Percentiles rank a stretch among this genome's conserved stretches.
These are phyloP conservation scores for Plemyria rubiginata DNA, from an alignment of 2,888 invertebrate genomes.

Conservation along the genomic window DNA sequence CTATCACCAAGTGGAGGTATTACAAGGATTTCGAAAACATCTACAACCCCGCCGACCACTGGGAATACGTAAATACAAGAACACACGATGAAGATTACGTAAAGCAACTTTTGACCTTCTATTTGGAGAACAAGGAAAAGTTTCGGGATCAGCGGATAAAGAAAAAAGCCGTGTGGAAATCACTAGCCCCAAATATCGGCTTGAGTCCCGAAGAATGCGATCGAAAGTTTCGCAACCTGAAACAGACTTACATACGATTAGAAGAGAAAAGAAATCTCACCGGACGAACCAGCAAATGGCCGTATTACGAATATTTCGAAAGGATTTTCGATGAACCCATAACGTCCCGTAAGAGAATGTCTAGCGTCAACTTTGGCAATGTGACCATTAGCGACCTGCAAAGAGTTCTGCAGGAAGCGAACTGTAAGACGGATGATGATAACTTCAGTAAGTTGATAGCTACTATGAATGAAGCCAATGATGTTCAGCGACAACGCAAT, in stretches of 20 bases:
- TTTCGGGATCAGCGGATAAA: conserved; percentile 69
- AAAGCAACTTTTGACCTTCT: conserved; percentile 66
- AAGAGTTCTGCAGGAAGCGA: conserved; percentile 54
- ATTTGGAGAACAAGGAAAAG: conserved; percentile 68
- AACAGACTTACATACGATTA: conserved; percentile 73
- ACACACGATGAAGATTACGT: conserved; percentile 65
- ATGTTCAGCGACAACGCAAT: conserved; percentile 74
- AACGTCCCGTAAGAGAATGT: conserved; percentile 2
- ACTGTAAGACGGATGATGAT: conserved; percentile 55
- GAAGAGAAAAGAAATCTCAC: conserved; percentile 62
- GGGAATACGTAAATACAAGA: conserved; percentile 38
- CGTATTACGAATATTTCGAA: conserved; percentile 72
- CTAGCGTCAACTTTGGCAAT: conserved; percentile 48
- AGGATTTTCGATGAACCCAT: conserved; percentile 62
- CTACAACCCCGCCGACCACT: conserved; percentile 46
- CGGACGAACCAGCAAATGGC: conserved; percentile 70
- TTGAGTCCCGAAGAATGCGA: conserved; percentile 72
- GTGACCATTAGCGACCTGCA: conserved; percentile 59
- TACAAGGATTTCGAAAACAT: conserved; percentile 73
- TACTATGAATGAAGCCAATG: conserved; percentile 71
- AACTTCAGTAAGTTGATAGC: conserved; percentile 67
- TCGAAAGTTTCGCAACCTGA: conserved; percentile 74
- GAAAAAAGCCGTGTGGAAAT: conserved; percentile 70
- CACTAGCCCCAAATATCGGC: conserved; percentile 62
- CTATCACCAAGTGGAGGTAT: conserved; percentile 71